phyloP scores from a whole-genome alignment of 2,113 vertebrate species.

The Cavia porcellus region DNA sequence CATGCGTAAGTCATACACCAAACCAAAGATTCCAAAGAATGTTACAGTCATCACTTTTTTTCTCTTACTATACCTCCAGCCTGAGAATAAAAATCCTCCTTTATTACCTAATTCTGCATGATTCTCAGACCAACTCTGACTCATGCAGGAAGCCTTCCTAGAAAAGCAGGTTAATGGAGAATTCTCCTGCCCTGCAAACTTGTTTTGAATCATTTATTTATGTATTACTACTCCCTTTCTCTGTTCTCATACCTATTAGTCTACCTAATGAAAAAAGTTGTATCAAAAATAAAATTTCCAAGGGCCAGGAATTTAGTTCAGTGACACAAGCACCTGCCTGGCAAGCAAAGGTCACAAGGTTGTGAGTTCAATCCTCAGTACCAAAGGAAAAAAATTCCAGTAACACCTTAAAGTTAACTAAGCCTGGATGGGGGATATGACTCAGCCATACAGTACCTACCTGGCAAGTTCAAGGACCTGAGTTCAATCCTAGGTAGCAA shows the following conservation, averaged over 20 bases:
- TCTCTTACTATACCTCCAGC: neutral
- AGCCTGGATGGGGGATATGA: neutral
- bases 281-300: neutral
- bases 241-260: neutral
- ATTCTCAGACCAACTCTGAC: conserved; percentile 63
- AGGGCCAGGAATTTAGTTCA: too few relatives aligned
- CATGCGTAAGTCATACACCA: neutral
- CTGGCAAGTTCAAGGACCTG: too few relatives aligned
- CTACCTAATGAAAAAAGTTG: conserved; percentile 44
- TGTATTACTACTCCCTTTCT: neutral
- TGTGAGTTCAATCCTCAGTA: too few relatives aligned
- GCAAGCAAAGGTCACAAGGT: too few relatives aligned
- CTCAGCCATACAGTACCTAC: too few relatives aligned
- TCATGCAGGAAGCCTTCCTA: conserved; percentile 61
- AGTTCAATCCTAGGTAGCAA: too few relatives aligned
- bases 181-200: conserved; percentile 6
- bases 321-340: too few relatives aligned
- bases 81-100: neutral
- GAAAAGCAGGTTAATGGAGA: conserved; percentile 50
- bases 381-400: conserved; percentile 10
- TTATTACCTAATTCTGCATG: conserved; percentile 51
- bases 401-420: conserved; percentile 18
- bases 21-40: conserved; percentile 2
- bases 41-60: conserved; percentile 39
- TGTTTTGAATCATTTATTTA: conserved; percentile 54